Base-by-base conservation (phyloP, 2,113 vertebrate species). In the Limnothrissa miodon region DNA sequence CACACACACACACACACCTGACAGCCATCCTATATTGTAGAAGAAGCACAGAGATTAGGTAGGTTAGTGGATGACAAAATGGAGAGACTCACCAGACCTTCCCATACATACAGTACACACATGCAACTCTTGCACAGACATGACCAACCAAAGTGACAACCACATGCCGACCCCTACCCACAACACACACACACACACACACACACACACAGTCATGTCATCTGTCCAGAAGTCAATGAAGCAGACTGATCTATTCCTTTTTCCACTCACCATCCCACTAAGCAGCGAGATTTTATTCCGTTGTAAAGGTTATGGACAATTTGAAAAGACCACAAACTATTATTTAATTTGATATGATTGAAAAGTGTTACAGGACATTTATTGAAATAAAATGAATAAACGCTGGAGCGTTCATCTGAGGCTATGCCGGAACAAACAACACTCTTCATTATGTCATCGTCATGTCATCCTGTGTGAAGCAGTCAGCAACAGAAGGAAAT, bases 11-110 rank as follows among this genome's bases (percentile, higher is more conserved):
- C 83, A 83, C 45, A 78, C 80, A 70, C 80, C 84, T 85, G 70
- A 33, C 86, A 46, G 42, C 80, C 5, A 4, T 83, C 81, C 36
- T 17, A 8, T 82, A 48, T 82, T 83, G 56, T 39, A 51, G 81
- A 44, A 86, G 82, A 86, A 25, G 39, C 48, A 48, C 80, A 85
- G 86, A 86, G 48, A 82, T 39, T 79, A 5, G 62, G 39, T 78
- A 29, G 78, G 84, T 81, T 46, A 80, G 53, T 81, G 80, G 29
- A 5, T 10, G 33, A 66, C 25, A 33, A 33, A 33, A 33, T 29
- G 29, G 36, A 81, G n/a, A 62, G 44, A 80, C 45, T 2, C n/a
- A 17, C 1, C 9, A n/a, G 36, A 25, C 17, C 36, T 39, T 19
- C 1, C 46, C 51, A 46, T 44, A 39, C 42, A 42, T 42, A 2